These are phyloP conservation scores for Theristus sp. DNA, from an alignment of 2,888 invertebrate species.

Conservation along the genomic window DNA sequence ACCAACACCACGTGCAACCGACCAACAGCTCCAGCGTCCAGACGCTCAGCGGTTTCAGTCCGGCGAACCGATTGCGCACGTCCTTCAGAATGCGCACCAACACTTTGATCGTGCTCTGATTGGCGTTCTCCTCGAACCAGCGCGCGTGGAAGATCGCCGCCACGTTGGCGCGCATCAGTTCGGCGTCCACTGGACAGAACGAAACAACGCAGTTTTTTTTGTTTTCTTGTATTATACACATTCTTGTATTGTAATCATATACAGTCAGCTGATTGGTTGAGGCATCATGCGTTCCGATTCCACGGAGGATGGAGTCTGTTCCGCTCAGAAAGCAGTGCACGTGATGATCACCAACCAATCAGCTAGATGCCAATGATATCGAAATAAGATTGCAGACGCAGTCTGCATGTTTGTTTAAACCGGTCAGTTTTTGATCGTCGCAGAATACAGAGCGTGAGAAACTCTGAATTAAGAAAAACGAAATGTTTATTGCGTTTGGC, in stretches of 20 bases:
- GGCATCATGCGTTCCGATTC: background rate
- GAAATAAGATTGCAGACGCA: no score
- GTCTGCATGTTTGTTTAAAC: no score
- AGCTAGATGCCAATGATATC: no score
- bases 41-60: conserved; percentile 70
- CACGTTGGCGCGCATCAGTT: conserved; percentile 64
- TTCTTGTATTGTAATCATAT: background rate
- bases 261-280: background rate
- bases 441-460: no score
- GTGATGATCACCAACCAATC: no score
- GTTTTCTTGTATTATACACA: no score
- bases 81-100: conserved; percentile 81
- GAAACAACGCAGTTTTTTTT: no score
- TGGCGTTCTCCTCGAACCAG: conserved; percentile 96
- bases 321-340: background rate
- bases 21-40: conserved; percentile 90
- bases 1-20: conserved; percentile 29
- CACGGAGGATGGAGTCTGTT: background rate
- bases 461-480: no score
- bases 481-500: no score
- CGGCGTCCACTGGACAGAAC: conserved; percentile 39
- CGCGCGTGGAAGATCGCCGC: conserved; percentile 83
- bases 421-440: no score
- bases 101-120: conserved; percentile 56
- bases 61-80: conserved; percentile 66